phyloP scores from a whole-genome alignment of 2,888 invertebrate genomes.

The Eremobia ochroleuca region DNA sequence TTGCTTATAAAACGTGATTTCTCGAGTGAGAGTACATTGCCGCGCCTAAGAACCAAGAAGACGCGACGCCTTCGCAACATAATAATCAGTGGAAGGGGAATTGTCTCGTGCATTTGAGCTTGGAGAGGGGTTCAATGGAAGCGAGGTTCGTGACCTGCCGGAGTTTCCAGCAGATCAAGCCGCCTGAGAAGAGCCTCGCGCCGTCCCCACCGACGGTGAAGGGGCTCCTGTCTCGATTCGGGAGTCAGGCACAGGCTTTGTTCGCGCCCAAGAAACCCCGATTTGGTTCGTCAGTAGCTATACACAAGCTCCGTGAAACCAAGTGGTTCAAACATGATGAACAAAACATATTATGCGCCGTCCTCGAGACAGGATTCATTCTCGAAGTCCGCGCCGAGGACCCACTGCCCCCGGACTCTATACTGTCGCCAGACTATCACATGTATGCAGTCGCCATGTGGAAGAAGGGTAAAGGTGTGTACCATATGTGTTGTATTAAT shows the following conservation, averaged over 20 bases:
- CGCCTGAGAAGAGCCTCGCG: constrained; percentile 89
- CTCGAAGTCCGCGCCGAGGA: constrained; percentile 92
- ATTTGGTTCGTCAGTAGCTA: constrained; percentile 93
- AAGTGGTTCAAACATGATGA: constrained; percentile 94
- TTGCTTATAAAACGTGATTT: constrained; percentile 83
- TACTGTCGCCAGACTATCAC: constrained; percentile 89
- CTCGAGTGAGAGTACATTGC: constrained; percentile 86
- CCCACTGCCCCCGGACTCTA: constrained; percentile 86
- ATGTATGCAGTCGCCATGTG: constrained; percentile 94
- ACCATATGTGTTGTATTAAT: constrained; percentile 35
- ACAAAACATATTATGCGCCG: constrained; percentile 93
- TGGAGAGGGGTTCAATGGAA: constrained; percentile 90
- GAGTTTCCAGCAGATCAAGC: constrained; percentile 90
- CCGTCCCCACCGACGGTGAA: constrained; percentile 88
- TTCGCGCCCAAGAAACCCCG: constrained; percentile 90
- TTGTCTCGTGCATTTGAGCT: constrained; percentile 82
- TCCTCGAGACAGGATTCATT: constrained; percentile 94
- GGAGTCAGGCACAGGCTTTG: constrained; percentile 90
- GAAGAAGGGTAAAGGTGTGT: constrained; percentile 93
- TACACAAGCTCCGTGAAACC: constrained; percentile 93
- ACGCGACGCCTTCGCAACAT: constrained; percentile 70
- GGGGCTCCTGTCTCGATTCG: constrained; percentile 90
- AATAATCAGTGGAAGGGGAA: constrained; percentile 81
- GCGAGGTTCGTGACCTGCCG: constrained; percentile 91
- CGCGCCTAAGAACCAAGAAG: constrained; percentile 69